A percentile compares a stretch with the other conserved stretches of the same genome.
Evolutionary conservation across 2,113 vertebrate species (phyloP).

Genomic region (Hoplias malabaricus): DNA sequence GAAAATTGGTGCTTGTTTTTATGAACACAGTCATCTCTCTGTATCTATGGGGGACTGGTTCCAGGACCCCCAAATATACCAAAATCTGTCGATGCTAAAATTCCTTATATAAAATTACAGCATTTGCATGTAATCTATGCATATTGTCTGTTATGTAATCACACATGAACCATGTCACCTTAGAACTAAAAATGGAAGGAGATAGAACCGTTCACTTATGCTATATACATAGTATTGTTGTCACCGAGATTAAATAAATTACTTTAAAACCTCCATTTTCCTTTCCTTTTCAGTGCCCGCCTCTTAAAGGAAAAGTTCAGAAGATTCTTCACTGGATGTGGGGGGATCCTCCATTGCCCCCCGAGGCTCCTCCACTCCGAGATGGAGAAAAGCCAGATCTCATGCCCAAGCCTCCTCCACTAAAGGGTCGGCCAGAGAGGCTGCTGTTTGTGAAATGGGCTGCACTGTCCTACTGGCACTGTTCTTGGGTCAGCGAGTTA

Average conservation of each 20-base stretch:
- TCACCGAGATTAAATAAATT: background rate
- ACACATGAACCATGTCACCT: too few relatives aligned
- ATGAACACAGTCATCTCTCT: too few relatives aligned
- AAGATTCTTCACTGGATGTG: slow-evolving; percentile 96
- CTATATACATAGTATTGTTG: too few relatives aligned
- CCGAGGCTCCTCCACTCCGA: slow-evolving; percentile 59
- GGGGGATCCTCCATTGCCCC: slow-evolving; percentile 82
- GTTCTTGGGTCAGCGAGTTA: slow-evolving; percentile 97
- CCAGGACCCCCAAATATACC: too few relatives aligned
- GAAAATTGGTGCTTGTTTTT: too few relatives aligned
- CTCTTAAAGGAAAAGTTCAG: slow-evolving; percentile 97
- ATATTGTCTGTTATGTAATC: too few relatives aligned
- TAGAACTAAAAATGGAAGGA: too few relatives aligned
- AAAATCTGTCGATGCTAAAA: too few relatives aligned
- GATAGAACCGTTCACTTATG: too few relatives aligned
- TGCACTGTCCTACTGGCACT: slow-evolving; percentile 96
- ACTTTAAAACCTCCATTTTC: background rate
- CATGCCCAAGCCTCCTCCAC: slow-evolving; percentile 71
- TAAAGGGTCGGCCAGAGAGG: slow-evolving; percentile 89
- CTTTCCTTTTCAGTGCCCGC: slow-evolving; percentile 84
- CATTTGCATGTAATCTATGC: too few relatives aligned
- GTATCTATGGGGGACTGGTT: too few relatives aligned
- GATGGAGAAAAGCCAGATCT: slow-evolving; percentile 65
- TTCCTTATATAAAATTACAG: too few relatives aligned
- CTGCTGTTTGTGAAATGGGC: slow-evolving; percentile 98